phyloP scores from a whole-genome alignment of 2,888 invertebrate genomes.

The Caenorhabditis macrosperma region DNA sequence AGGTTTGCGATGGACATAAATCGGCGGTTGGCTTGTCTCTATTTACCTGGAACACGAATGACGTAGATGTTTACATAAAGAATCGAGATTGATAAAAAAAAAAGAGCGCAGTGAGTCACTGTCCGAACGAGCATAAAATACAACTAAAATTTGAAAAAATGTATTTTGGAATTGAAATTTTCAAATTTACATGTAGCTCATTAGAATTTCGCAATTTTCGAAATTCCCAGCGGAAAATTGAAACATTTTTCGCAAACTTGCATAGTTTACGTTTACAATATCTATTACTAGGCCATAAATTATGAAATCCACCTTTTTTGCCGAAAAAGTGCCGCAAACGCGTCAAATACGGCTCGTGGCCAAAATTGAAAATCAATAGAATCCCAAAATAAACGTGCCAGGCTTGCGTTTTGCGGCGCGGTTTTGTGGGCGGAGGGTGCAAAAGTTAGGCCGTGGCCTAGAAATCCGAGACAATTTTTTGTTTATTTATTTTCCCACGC shows the following conservation, averaged over 20 bases:
- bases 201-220: background rate
- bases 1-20: conserved; percentile 69
- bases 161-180: background rate
- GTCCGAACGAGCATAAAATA: background rate
- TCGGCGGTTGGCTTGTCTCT: conserved; percentile 36
- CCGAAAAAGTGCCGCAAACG: conserved; percentile 1
- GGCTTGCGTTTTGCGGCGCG: conserved; percentile 27
- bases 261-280: too few species aligned
- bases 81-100: conserved; percentile 14
- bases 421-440: conserved; percentile 32
- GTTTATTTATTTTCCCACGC: background rate
- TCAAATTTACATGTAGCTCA: too few species aligned
- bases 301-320: conserved; percentile 6
- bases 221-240: background rate
- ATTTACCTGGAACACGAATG: conserved; percentile 54
- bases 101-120: conserved; percentile 14
- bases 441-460: conserved; percentile 23
- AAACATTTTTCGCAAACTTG: conserved; percentile 3
- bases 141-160: background rate
- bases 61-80: conserved; percentile 20
- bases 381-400: conserved; percentile 27
- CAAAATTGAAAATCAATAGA: conserved; percentile 34
- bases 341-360: background rate
- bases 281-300: too few species aligned
- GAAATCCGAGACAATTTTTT: background rate